Evolutionary conservation across 2,113 vertebrate genomes (phyloP).

Genomic region (Struthio camelus): DNA sequence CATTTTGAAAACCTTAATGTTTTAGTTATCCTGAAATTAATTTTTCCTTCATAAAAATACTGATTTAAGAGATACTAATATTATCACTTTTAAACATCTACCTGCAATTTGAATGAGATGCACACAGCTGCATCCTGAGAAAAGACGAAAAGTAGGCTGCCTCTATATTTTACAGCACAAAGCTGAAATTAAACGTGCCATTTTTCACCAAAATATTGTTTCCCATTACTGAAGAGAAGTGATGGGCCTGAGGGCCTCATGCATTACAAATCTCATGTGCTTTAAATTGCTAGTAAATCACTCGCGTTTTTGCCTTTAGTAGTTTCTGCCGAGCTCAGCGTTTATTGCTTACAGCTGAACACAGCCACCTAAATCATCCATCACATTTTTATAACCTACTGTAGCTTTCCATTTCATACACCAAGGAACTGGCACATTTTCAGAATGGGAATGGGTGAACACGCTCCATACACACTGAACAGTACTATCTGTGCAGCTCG

Average conservation of each 20-base stretch:
- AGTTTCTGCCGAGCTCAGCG: conserved; percentile 81
- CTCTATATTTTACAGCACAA: conserved; percentile 69
- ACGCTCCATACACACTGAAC: neutral
- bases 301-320: conserved; percentile 76
- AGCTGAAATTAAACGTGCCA: conserved; percentile 77
- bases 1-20: neutral
- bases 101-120: conserved; percentile 36
- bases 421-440: conserved; percentile 66
- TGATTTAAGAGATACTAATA: conserved; percentile 4
- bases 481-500: neutral
- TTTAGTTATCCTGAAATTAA: neutral
- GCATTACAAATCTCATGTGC: conserved; percentile 82
- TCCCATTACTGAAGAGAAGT: conserved; percentile 76
- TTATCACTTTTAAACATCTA: neutral
- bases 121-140: conserved; percentile 26
- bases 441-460: conserved; percentile 59
- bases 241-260: conserved; percentile 75
- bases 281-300: conserved; percentile 85
- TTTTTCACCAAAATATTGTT: conserved; percentile 81
- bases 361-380: conserved; percentile 77
- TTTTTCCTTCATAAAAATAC: conserved; percentile 8
- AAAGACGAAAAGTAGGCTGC: conserved; percentile 51
- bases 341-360: conserved; percentile 82
- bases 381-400: conserved; percentile 80
- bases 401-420: conserved; percentile 72